phyloP scores from a whole-genome alignment of 2,113 vertebrate species.

The Syrmaticus mikado region DNA sequence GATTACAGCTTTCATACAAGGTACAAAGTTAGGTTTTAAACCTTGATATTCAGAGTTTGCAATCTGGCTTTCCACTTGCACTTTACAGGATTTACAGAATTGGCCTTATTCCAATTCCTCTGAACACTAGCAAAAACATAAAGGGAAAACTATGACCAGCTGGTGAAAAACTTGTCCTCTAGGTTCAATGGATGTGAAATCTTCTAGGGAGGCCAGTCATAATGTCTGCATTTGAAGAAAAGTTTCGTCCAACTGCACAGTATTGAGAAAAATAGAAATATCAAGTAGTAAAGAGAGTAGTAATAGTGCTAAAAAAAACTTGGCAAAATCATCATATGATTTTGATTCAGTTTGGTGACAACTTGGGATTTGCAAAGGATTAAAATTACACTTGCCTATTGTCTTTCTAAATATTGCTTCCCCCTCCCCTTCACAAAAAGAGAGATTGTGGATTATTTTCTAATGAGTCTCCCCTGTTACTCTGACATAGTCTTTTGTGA shows the following conservation, averaged over 20 bases:
- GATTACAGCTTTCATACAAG: background rate
- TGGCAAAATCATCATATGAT: background rate
- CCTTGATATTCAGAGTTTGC: background rate
- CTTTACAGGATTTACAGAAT: background rate
- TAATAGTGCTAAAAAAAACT: background rate
- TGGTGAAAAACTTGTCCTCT: background rate
- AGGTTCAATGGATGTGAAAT: background rate
- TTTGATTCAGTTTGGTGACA: background rate
- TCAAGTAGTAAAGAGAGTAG: background rate
- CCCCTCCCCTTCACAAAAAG: rapidly evolving
- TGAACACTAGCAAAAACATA: background rate
- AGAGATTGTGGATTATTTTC: background rate
- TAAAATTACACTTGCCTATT: background rate
- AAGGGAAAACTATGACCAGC: background rate
- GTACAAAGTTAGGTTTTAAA: background rate
- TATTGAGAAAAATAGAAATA: background rate
- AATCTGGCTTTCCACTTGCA: background rate
- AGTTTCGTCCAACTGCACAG: background rate
- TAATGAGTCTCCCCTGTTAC: rapidly evolving
- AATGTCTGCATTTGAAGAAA: background rate
- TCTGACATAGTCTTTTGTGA: background rate
- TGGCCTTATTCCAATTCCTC: background rate
- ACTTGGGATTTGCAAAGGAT: rapidly evolving
- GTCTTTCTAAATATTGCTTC: background rate
- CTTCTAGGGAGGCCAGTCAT: background rate